phyloP scores from a whole-genome alignment of 53 echinoderm and acorn worm genomes.

The Holothuria leucospilota region DNA sequence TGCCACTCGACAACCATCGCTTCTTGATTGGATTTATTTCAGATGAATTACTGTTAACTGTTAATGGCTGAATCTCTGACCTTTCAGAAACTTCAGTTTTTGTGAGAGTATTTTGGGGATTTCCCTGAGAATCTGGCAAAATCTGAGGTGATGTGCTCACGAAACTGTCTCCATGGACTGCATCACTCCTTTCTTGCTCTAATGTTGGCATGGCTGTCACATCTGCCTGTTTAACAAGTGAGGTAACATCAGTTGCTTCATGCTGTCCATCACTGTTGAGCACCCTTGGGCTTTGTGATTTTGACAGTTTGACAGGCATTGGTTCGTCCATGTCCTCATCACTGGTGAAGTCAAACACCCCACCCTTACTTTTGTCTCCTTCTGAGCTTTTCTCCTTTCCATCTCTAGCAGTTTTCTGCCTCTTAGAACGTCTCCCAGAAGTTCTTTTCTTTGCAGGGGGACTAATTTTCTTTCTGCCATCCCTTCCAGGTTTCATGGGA shows the following conservation, averaged over 20 bases:
- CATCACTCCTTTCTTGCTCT: neutral
- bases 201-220: neutral
- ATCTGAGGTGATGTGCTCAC: neutral
- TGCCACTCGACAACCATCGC: conserved; percentile 4
- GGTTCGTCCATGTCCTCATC: conserved; percentile 33
- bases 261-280: neutral
- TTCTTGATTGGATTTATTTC: conserved; percentile 26
- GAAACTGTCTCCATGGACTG: neutral
- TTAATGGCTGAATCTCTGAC: too few species aligned
- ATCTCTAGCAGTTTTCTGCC: conserved; percentile 18
- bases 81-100: neutral
- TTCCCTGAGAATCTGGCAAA: neutral
- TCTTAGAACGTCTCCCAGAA: neutral
- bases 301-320: conserved; percentile 10
- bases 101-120: neutral
- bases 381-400: neutral
- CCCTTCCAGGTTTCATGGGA: conserved; percentile 28
- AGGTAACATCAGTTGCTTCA: neutral
- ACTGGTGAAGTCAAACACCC: conserved; percentile 42
- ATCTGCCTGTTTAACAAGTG: neutral
- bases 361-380: neutral
- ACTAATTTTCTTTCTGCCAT: conserved; percentile 27
- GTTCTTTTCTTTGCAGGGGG: conserved; percentile 33
- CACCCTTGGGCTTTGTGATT: conserved; percentile 24
- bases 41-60: conserved; percentile 11